These are phyloP conservation scores for Standfussiana lucernea DNA, from an alignment of 2,888 invertebrate genomes.

Conservation along the genomic window DNA sequence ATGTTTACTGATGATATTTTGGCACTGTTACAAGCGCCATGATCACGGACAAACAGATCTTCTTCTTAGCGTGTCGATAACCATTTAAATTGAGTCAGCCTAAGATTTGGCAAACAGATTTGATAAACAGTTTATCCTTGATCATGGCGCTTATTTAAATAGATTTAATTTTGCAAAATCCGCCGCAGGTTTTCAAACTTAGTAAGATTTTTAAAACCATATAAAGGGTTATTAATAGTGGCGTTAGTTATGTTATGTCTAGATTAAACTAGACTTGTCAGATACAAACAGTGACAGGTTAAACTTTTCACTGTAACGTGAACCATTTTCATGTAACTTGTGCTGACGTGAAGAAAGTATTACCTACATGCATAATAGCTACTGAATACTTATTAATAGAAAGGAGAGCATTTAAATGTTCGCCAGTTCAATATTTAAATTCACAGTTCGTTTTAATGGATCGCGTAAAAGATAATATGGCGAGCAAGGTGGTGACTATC, in stretches of 20 bases:
- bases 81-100: too few species aligned
- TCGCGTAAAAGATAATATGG: background rate
- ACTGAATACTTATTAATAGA: background rate
- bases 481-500: background rate
- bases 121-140: background rate
- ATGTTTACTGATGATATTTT: background rate
- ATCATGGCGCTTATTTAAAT: background rate
- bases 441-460: background rate
- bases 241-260: too few species aligned
- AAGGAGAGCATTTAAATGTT: background rate
- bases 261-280: background rate
- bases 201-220: background rate
- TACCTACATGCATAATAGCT: background rate
- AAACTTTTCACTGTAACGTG: conserved; percentile 25
- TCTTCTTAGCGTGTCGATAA: too few species aligned
- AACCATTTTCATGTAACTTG: conserved; percentile 1
- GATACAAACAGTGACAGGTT: background rate
- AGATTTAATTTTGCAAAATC: background rate
- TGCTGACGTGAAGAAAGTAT: conserved; percentile 6
- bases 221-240: background rate
- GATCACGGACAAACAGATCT: background rate
- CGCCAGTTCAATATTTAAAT: background rate
- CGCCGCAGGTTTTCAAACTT: background rate
- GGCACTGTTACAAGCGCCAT: background rate
- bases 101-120: too few species aligned